These are phyloP conservation scores for Dendronephthya gigantea DNA, from an alignment of 64 coral and sea anemone species.

Conservation along the genomic window DNA sequence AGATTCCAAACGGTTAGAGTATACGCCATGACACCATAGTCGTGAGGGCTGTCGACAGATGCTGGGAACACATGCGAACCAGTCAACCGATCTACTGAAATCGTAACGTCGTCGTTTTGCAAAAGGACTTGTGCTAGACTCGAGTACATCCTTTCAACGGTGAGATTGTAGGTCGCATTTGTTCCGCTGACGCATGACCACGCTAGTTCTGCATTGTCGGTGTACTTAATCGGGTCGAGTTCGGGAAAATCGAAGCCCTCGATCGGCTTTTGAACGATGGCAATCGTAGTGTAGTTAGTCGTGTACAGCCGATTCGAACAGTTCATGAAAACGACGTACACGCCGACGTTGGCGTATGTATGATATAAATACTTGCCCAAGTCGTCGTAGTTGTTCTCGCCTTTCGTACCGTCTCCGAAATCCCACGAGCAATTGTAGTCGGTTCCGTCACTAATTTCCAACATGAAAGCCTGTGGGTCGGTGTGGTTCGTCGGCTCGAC, in stretches of 20 bases:
- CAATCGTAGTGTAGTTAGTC: constrained; percentile 20
- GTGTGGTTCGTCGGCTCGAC: constrained; percentile 56
- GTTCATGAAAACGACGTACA: constrained; percentile 26
- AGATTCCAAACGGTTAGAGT: neutral
- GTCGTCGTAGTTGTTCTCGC: constrained; percentile 26
- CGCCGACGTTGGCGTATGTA: constrained; percentile 46
- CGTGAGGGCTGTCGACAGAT: neutral
- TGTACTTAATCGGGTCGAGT: neutral
- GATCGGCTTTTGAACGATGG: constrained; percentile 74
- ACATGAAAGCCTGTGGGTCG: constrained; percentile 38
- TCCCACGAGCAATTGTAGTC: constrained; percentile 75
- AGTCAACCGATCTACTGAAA: neutral
- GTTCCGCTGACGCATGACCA: neutral
- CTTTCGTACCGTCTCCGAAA: constrained; percentile 34
- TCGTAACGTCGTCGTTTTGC: neutral
- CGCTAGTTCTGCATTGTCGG: neutral
- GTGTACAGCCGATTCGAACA: constrained; percentile 80
- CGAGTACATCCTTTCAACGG: neutral
- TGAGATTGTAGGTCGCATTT: neutral
- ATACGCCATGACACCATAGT: neutral
- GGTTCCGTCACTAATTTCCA: constrained; percentile 58
- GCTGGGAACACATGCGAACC: neutral
- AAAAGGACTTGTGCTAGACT: too few relatives aligned
- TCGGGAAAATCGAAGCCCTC: neutral
- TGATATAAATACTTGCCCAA: constrained; percentile 44